Conservation (phyloP, 2,888 invertebrate species). For the Latheticus oryzae region DNA sequence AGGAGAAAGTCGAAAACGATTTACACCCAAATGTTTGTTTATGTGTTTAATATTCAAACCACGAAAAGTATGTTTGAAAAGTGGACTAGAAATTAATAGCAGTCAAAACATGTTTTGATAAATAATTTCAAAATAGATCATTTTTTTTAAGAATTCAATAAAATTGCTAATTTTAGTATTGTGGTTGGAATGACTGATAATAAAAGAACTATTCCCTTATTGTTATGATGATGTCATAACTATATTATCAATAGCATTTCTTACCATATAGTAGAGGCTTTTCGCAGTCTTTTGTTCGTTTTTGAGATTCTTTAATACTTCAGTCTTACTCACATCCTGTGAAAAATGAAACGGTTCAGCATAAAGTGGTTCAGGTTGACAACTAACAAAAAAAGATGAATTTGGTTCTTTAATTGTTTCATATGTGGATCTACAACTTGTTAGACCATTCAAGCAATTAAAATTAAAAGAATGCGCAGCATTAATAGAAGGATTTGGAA, state of each 20-base stretch:
- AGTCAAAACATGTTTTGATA: too few relatives aligned
- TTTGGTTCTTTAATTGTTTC: conserved; percentile 59
- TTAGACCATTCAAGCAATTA: conserved; percentile 63
- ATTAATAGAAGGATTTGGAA: conserved; percentile 44
- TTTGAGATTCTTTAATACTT: conserved; percentile 48
- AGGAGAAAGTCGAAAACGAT: too few relatives aligned
- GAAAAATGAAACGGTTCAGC: conserved; percentile 69
- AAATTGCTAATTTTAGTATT: too few relatives aligned
- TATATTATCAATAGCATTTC: conserved; percentile 46
- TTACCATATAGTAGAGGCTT: conserved; percentile 68
- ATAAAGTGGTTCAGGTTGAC: conserved; percentile 71
- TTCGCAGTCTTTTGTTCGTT: conserved; percentile 40
- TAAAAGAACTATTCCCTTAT: too few relatives aligned
- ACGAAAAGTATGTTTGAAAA: too few relatives aligned
- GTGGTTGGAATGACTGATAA: too few relatives aligned
- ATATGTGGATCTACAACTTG: conserved; percentile 59
- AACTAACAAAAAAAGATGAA: conserved; percentile 61
- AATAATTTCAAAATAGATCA: too few relatives aligned
- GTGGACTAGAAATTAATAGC: too few relatives aligned
- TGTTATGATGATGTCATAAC: too few relatives aligned
- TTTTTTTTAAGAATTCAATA: too few relatives aligned
- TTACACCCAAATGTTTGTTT: too few relatives aligned
- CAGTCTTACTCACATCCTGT: conserved; percentile 41
- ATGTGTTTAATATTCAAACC: too few relatives aligned
- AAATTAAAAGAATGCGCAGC: conserved; percentile 53